Evolutionary conservation across 2,888 invertebrate genomes (phyloP).

Genomic region (Heteromyza rotundicornis): DNA sequence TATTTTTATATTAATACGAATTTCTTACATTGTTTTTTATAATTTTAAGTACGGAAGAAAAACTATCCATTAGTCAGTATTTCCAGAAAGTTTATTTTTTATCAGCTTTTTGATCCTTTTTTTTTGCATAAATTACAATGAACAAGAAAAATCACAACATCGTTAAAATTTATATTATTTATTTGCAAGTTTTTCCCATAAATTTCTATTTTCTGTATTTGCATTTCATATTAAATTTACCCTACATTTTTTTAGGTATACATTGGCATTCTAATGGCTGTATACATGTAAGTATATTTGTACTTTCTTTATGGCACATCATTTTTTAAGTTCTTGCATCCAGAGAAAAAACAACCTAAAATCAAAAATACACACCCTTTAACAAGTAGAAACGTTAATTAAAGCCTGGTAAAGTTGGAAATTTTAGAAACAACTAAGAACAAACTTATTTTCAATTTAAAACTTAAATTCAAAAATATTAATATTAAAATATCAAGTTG

Average conservation of each 20-base stretch:
- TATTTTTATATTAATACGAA: background rate
- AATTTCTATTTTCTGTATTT: background rate
- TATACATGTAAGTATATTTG: too few species aligned
- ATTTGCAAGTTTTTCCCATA: background rate
- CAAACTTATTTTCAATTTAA: too few species aligned
- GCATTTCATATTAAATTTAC: background rate
- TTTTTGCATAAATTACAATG: conserved; percentile 13
- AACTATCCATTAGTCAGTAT: conserved; percentile 49
- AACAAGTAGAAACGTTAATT: too few species aligned
- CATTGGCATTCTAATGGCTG: background rate
- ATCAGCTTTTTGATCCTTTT: conserved; percentile 10
- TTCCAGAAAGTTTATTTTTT: conserved; percentile 23
- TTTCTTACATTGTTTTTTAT: background rate
- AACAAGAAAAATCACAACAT: conserved; percentile 21
- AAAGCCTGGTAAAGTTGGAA: too few species aligned
- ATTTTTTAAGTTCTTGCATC: too few species aligned
- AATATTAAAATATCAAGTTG: too few species aligned
- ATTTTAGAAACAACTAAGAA: too few species aligned
- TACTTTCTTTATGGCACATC: too few species aligned
- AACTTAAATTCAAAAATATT: too few species aligned
- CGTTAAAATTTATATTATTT: background rate
- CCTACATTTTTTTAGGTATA: background rate
- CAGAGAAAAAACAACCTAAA: too few species aligned
- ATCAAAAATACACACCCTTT: too few species aligned
- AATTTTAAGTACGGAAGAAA: conserved; percentile 45